Percentiles rank a stretch among this genome's conserved stretches.
These are phyloP conservation scores for Sorex fumeus DNA, from an alignment of 2,113 vertebrate genomes.

Conservation along the genomic window DNA sequence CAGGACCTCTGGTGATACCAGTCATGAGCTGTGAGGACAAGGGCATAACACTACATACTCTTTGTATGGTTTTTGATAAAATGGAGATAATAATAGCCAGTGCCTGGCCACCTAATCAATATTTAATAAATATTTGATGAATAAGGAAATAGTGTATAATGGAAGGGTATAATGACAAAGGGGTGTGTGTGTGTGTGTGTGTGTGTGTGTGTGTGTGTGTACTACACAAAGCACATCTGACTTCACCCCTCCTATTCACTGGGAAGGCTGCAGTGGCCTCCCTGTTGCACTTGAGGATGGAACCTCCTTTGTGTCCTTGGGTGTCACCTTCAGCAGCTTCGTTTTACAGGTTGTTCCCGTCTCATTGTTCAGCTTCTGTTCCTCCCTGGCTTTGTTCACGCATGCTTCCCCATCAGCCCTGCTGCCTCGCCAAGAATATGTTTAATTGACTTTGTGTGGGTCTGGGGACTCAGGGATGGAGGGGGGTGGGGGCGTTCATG, in stretches of 20 bases:
- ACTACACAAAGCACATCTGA: not conserved
- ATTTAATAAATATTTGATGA: slow-evolving; percentile 33
- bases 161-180: not conserved
- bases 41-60: not conserved
- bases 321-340: not conserved
- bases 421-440: slow-evolving; percentile 72
- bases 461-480: slow-evolving; percentile 58
- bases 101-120: not conserved
- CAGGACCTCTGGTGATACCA: not conserved
- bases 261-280: not conserved
- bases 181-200: too few species aligned
- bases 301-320: not conserved
- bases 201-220: too few species aligned
- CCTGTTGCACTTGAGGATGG: not conserved
- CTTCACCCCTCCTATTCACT: not conserved
- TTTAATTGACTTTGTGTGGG: slow-evolving; percentile 84
- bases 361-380: slow-evolving; percentile 29
- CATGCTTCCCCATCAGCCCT: slow-evolving; percentile 7
- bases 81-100: slow-evolving; percentile 21
- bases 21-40: not conserved
- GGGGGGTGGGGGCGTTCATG: slow-evolving; percentile 81
- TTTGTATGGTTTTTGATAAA: slow-evolving; percentile 52
- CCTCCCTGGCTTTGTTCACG: slow-evolving; percentile 25
- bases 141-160: not conserved
- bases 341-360: not conserved